These are phyloP conservation scores for Dendroctonus ponderosae DNA, from an alignment of 1,140 invertebrate genomes.

Conservation along the genomic window DNA sequence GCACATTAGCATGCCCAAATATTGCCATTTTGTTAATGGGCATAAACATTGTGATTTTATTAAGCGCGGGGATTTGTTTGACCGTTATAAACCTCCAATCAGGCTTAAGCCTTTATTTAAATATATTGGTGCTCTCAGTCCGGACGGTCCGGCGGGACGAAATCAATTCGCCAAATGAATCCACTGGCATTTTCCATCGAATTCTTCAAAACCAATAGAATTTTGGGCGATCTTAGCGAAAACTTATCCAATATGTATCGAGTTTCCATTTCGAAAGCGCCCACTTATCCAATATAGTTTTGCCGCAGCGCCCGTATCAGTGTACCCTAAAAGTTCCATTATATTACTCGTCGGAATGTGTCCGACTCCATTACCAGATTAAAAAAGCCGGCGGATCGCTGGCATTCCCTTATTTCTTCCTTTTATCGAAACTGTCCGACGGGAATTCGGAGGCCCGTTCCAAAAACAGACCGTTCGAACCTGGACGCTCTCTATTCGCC, in stretches of 20 bases:
- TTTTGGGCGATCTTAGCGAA: not conserved
- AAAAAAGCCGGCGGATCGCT: constrained; percentile 17
- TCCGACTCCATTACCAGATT: constrained; percentile 28
- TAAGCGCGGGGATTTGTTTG: too few species aligned
- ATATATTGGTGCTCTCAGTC: too few species aligned
- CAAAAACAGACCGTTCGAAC: not conserved
- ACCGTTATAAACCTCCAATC: too few species aligned
- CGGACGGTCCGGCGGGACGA: too few species aligned
- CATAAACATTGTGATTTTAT: too few species aligned
- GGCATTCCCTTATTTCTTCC: constrained; percentile 2
- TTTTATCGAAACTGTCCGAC: constrained; percentile 24
- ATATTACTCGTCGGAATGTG: constrained; percentile 25
- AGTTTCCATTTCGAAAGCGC: constrained; percentile 6
- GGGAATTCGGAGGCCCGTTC: constrained; percentile 17
- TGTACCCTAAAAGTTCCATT: constrained; percentile 23
- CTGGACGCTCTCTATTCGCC: too few species aligned
- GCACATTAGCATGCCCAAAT: not conserved
- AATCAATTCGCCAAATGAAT: too few species aligned
- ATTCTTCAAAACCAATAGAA: too few species aligned
- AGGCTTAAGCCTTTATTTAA: too few species aligned
- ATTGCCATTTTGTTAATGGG: not conserved
- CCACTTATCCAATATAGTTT: constrained; percentile 23
- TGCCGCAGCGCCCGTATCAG: constrained; percentile 13
- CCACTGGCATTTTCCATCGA: too few species aligned
- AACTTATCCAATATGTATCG: constrained; percentile 19